Percentiles rank a stretch among this genome's conserved stretches.
phyloP scores from a whole-genome alignment of 2,113 vertebrate species.

The Rhinoderma darwinii region DNA sequence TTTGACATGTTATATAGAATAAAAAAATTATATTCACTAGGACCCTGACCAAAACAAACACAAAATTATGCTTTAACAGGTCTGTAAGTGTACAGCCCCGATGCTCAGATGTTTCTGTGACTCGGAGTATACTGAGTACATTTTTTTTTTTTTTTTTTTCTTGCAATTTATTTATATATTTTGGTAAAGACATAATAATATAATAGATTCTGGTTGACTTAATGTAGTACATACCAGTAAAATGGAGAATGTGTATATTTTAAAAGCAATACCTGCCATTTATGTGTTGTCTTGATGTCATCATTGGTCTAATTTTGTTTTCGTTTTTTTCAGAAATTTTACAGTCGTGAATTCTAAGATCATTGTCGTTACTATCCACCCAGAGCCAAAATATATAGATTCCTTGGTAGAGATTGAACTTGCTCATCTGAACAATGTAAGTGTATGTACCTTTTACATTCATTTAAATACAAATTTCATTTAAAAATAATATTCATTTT shows the following conservation, averaged over 20 bases:
- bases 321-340: constrained; percentile 85
- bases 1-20: no score
- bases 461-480: background rate
- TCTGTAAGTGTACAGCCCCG: no score
- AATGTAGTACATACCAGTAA: background rate
- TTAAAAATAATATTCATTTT: background rate
- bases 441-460: constrained; percentile 62
- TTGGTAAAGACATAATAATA: background rate
- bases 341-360: constrained; percentile 97
- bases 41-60: no score
- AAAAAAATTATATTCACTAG: no score
- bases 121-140: no score
- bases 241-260: background rate
- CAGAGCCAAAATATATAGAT: constrained; percentile 87
- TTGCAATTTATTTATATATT: background rate
- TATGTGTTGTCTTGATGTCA: background rate
- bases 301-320: background rate
- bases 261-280: background rate
- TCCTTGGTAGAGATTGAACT: constrained; percentile 94
- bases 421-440: constrained; percentile 95
- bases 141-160: no score
- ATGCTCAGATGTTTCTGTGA: no score
- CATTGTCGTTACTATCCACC: constrained; percentile 95
- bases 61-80: no score
- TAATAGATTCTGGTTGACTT: background rate